Conservation (phyloP, 2,797 vertebrate species). For the Denticeps clupeoides region DNA sequence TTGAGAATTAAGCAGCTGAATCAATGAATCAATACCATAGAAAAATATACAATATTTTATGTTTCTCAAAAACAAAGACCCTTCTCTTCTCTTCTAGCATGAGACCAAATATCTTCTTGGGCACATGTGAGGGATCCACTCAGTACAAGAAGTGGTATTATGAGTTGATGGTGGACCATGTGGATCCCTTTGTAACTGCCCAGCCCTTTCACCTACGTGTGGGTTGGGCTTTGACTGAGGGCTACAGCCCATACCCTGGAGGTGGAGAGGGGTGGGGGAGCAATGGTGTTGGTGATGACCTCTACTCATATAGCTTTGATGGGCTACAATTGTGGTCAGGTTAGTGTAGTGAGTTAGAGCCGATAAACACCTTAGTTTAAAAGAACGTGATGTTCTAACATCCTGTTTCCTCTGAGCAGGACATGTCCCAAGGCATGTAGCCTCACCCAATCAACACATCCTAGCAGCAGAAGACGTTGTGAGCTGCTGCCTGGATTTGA, state of each 20-base stretch:
- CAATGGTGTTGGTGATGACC: constrained; percentile 85
- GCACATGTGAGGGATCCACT: constrained; percentile 80
- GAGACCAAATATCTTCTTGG: constrained; percentile 87
- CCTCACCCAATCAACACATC: constrained; percentile 66
- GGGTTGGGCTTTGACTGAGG: constrained; percentile 85
- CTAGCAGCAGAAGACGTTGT: constrained; percentile 76
- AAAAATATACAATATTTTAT: no score
- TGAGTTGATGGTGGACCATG: constrained; percentile 80
- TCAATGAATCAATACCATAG: no score
- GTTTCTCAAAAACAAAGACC: no score
- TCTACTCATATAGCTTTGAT: constrained; percentile 84
- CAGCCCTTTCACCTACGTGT: constrained; percentile 75
- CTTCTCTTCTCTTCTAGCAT: constrained; percentile 54
- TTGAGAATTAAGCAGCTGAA: no score
- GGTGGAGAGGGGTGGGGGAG: constrained; percentile 86
- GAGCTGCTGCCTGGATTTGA: constrained; percentile 86
- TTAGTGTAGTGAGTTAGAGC: constrained; percentile 42
- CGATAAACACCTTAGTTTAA: no score
- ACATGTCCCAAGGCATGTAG: constrained; percentile 68
- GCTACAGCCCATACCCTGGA: constrained; percentile 86
- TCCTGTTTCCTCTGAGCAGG: constrained; percentile 46
- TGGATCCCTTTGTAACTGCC: constrained; percentile 71
- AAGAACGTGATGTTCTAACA: neutral
- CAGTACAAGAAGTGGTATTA: constrained; percentile 91
- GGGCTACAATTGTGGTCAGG: constrained; percentile 87